A percentile compares a stretch with the other conserved stretches of the same genome.
Evolutionary conservation across 2,888 invertebrate species (phyloP).

Genomic region (Dascillus cervinus): DNA sequence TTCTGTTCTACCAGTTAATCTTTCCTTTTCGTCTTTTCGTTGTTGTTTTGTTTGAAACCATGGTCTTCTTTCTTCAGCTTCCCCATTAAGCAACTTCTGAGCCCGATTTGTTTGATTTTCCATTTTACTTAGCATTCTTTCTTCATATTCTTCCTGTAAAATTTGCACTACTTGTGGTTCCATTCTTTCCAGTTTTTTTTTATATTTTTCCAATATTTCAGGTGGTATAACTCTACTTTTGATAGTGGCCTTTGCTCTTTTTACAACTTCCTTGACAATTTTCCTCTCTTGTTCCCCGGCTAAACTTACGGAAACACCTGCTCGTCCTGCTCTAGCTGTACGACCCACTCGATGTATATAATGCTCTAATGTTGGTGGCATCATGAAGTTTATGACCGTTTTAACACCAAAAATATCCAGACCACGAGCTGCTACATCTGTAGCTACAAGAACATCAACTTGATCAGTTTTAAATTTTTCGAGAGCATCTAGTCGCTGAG

Average conservation of each 20-base stretch:
- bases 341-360: slow-evolving; percentile 96
- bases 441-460: slow-evolving; percentile 76
- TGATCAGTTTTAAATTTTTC: slow-evolving; percentile 80
- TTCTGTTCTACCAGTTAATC: slow-evolving; percentile 28
- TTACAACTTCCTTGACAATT: slow-evolving; percentile 87
- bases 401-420: slow-evolving; percentile 95
- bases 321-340: slow-evolving; percentile 91
- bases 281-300: slow-evolving; percentile 90
- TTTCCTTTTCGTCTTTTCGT: slow-evolving; percentile 68
- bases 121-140: slow-evolving; percentile 70
- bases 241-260: slow-evolving; percentile 74
- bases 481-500: slow-evolving; percentile 84
- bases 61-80: slow-evolving; percentile 39
- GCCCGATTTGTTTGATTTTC: slow-evolving; percentile 77
- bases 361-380: slow-evolving; percentile 91
- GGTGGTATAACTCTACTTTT: slow-evolving; percentile 81
- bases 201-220: slow-evolving; percentile 85
- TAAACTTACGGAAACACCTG: slow-evolving; percentile 89
- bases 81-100: slow-evolving; percentile 53
- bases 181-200: slow-evolving; percentile 60
- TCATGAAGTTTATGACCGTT: slow-evolving; percentile 93
- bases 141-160: slow-evolving; percentile 76
- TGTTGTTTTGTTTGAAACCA: slow-evolving; percentile 87
- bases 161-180: slow-evolving; percentile 79
- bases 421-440: slow-evolving; percentile 89